Evolutionary conservation across 2,113 vertebrate species (phyloP).

Genomic region (Siniperca knerii): DNA sequence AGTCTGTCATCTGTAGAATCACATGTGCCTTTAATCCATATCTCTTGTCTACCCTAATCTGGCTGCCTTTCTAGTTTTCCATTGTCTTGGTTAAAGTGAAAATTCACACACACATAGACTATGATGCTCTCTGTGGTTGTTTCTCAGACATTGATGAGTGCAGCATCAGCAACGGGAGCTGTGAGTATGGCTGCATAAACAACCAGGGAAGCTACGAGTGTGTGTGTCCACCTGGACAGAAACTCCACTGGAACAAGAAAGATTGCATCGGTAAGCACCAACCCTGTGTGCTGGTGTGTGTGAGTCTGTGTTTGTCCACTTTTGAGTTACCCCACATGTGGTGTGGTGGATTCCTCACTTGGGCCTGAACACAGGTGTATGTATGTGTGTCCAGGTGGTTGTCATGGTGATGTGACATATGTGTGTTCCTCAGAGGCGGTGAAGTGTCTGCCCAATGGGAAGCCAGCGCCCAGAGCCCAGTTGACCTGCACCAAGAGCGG

Average conservation of each 20-base stretch:
- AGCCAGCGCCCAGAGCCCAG: conserved; percentile 86
- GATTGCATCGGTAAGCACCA: conserved; percentile 91
- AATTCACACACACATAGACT: background rate
- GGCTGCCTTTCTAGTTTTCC: background rate
- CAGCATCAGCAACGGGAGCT: conserved; percentile 92
- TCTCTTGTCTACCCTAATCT: background rate
- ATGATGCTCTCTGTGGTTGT: conserved; percentile 25
- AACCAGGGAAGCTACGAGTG: conserved; percentile 93
- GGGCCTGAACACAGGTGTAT: background rate
- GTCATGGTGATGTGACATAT: conserved; percentile 71
- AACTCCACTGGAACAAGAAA: conserved; percentile 96
- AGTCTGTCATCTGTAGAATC: background rate
- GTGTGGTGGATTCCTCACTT: background rate
- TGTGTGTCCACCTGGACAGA: conserved; percentile 89
- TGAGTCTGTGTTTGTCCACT: background rate
- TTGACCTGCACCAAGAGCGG: conserved; percentile 90
- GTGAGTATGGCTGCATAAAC: conserved; percentile 90
- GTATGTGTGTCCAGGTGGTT: conserved; percentile 38
- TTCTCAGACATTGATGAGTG: conserved; percentile 93
- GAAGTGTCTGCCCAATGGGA: conserved; percentile 90
- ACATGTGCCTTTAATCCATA: background rate
- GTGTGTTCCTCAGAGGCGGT: conserved; percentile 88
- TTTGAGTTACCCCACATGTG: background rate
- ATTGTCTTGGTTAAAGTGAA: background rate
- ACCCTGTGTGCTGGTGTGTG: conserved; percentile 3